A percentile compares a stretch with the other conserved stretches of the same genome.
Conservation (phyloP, 2,113 vertebrate species). For the Gambusia holbrooki region DNA sequence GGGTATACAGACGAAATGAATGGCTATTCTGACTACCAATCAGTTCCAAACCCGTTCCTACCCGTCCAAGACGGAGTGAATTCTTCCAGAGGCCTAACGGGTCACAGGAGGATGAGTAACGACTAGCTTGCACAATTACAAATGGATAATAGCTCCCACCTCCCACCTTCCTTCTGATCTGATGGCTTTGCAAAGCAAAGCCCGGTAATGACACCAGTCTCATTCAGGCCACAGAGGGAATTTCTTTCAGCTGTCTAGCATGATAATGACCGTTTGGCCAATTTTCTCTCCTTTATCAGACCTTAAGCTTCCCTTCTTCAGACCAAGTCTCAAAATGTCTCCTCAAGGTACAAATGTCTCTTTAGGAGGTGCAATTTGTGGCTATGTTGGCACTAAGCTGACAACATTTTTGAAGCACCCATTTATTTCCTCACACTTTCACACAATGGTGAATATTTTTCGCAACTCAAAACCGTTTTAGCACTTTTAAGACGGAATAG, state of each 20-base stretch:
- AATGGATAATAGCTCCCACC: constrained; percentile 67
- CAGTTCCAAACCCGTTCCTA: constrained; percentile 18
- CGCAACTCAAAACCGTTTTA: background rate
- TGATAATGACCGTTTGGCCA: constrained; percentile 71
- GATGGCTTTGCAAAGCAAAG: constrained; percentile 72
- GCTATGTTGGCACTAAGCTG: constrained; percentile 10
- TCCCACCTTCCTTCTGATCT: constrained; percentile 62
- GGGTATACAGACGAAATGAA: constrained; percentile 34
- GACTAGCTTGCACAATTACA: constrained; percentile 65
- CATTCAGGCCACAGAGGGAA: constrained; percentile 66
- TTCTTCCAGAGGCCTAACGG: constrained; percentile 55
- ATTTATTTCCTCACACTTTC: constrained; percentile 3
- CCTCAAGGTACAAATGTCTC: constrained; percentile 45
- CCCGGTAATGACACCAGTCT: constrained; percentile 66
- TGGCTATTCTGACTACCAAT: constrained; percentile 46
- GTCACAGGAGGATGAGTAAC: constrained; percentile 73
- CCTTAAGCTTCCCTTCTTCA: constrained; percentile 27
- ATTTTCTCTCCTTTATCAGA: constrained; percentile 55
- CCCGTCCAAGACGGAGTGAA: constrained; percentile 38
- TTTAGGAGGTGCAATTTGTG: constrained; percentile 25
- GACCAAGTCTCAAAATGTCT: constrained; percentile 42
- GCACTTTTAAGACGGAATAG: background rate
- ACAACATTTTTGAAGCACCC: constrained; percentile 27
- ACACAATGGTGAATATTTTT: constrained; percentile 1
- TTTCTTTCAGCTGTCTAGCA: constrained; percentile 69